A percentile compares a stretch with the other conserved stretches of the same genome.
Conservation (phyloP, 2,888 invertebrate species). For the Kuschelorhynchus macadamiae region DNA sequence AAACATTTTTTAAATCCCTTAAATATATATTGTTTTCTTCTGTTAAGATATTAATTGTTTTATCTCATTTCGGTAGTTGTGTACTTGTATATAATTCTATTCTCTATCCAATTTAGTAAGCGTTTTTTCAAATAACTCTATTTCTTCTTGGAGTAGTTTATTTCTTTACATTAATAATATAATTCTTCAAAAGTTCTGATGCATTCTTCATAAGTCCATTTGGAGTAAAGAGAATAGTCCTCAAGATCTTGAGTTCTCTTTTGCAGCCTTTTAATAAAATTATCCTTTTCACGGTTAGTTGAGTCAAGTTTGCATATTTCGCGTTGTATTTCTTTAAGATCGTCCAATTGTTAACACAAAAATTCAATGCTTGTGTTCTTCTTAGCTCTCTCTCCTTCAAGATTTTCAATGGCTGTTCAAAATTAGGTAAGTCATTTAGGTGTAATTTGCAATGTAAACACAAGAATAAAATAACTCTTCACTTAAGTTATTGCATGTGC, state of each 20-base stretch:
- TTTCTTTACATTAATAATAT: background rate
- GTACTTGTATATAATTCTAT: background rate
- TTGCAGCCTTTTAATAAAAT: too few relatives aligned
- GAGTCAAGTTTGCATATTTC: slow-evolving; percentile 17
- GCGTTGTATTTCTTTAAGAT: background rate
- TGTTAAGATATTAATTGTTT: background rate
- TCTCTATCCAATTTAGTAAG: background rate
- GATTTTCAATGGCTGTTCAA: background rate
- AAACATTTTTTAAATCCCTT: background rate
- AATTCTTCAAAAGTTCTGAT: slow-evolving; percentile 6
- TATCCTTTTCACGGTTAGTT: too few relatives aligned
- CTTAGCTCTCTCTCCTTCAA: background rate
- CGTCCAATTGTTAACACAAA: slow-evolving; percentile 5
- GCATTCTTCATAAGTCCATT: slow-evolving; percentile 2
- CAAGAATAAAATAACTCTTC: slow-evolving; percentile 8
- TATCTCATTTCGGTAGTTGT: background rate
- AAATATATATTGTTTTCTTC: slow-evolving; percentile 2
- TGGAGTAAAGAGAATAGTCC: slow-evolving; percentile 2
- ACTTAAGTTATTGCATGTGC: slow-evolving; percentile 7
- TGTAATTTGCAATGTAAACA: slow-evolving; percentile 1
- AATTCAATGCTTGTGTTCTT: slow-evolving; percentile 3
- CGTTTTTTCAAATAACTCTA: background rate
- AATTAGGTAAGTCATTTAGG: background rate
- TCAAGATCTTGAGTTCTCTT: slow-evolving; percentile 1
- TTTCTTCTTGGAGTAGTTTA: background rate